Evolutionary conservation across 2,888 invertebrate genomes (phyloP), one percentile per base, ranked within the genome.

Genomic region (Rotaria macrura): DNA sequence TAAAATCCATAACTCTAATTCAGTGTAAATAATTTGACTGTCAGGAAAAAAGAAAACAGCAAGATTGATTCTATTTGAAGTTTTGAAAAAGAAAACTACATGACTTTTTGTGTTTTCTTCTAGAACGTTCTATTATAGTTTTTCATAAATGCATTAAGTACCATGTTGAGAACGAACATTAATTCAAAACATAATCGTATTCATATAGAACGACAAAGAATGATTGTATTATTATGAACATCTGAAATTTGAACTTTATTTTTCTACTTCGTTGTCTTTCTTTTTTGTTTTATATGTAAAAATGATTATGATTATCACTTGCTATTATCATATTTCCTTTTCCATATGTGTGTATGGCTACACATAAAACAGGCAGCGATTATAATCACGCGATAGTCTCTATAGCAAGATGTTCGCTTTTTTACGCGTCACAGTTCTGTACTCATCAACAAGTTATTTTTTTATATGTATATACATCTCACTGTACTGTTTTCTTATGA

Each of bases 301-400:
- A 65, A 65, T 65, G 65, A 65, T 65, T 65, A 65, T 65, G 65
- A 29, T 65, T 65, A 65, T 65, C 65, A 65, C 65, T 65, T 65
- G 65, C 65, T 65, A 65, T 34, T 65, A 65, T 65, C 65, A 65
- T 65, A 65, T 65, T 65, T 65, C 65, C 17, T 34, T 65, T 65
- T 65, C 65, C 65, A 65, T 65, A 65, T 65, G 65, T 57, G 55
- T 49, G 14, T 65, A 65, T 65, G 17, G 5, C 14, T 65, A 14
- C 65, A 65, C 65, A 65, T 65, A 34, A 65, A 65, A 65, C 65
- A 65, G 65, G 65, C 65, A 65, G 65, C 65, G 65, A 65, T 65
- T 65, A 12, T 34, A 65, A 65, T 65, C 65, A 65, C 65, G 65
- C 65, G 65, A 65, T 65, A 34, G 65, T 34, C 12, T 65, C 65